Evolutionary conservation across 2,113 vertebrate species (phyloP), one percentile per base, ranked within the genome.

Genomic region (Chlorodrepanis virens): DNA sequence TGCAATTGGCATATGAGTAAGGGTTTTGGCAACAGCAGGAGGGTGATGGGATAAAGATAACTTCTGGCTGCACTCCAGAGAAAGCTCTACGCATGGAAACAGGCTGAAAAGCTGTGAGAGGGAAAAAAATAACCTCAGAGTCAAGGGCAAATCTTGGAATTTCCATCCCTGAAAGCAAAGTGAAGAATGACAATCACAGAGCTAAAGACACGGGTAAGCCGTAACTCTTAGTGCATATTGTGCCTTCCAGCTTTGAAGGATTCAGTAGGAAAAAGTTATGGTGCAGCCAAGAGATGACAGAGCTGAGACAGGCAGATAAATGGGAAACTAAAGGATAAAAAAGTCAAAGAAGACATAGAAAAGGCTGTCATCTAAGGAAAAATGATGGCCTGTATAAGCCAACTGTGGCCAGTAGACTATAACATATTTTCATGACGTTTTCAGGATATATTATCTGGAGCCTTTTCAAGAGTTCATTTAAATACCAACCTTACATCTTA

Each of bases 11-110:
- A 31, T 80, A 80, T 71, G 59, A 92, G 44, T 94, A 86, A 92
- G 54, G 59, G 24, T 67, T 96, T 96, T 95, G 92, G 90, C 92
- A 95, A 83, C 90, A 88, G 82, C 75, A 88, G 85, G 76, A 74
- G 71, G 63, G 79, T 92, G 88, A 95, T 97, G 83, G 59, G 79
- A 93, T 87, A 95, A 96, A 93, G 91, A 94, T 95, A 96, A 93
- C 78, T 94, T 90, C 54, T 95, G 94, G 90, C 90, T 92, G 37
- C 47, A 29, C 24, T 96, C 92, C 94, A 94, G 87, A 72, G 45
- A 86, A 93, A 93, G 33, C 59, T 89, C 44, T 94, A 3, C 27
- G 47, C 79, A 29, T 91, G 47, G 75, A 94, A 93, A 89, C 22
- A 50, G 24, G 16, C 37, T 94, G 70, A 93, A 80, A 94, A 94